Percentiles rank a stretch among this genome's conserved stretches.
phyloP scores from a whole-genome alignment of 2,113 vertebrate genomes.

The Burhinus oedicnemus region DNA sequence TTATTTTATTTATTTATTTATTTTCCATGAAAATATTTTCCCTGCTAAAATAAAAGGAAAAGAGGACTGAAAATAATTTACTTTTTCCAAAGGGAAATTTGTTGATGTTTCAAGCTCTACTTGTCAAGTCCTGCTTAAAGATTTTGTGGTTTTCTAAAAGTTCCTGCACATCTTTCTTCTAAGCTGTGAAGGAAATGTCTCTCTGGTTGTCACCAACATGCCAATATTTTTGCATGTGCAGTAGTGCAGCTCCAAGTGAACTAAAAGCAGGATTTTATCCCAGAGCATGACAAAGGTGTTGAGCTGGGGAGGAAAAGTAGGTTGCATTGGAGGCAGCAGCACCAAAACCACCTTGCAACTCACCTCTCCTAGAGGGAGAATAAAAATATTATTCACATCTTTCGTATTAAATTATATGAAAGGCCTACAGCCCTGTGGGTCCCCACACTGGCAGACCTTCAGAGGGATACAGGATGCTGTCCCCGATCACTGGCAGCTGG shows the following conservation, averaged over 20 bases:
- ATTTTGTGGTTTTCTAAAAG: not conserved
- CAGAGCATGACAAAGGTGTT: not conserved
- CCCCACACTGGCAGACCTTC: not conserved
- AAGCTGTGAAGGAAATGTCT: not conserved
- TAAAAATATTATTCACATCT: not conserved
- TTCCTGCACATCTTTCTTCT: not conserved
- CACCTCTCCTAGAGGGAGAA: not conserved
- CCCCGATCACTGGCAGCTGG: not conserved
- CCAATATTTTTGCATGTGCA: not conserved
- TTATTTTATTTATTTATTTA: not conserved
- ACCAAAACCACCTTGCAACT: not conserved
- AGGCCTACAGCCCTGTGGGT: not conserved
- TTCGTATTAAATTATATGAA: not conserved
- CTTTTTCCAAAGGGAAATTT: not conserved
- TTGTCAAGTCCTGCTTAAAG: not conserved
- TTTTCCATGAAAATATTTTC: not conserved
- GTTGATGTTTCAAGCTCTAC: not conserved
- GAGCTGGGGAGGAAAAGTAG: not conserved
- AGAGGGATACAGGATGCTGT: not conserved
- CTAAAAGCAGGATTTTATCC: not conserved
- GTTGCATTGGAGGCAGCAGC: not conserved
- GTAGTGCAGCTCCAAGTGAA: not conserved
- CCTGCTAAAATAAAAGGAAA: not conserved
- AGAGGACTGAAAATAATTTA: not conserved
- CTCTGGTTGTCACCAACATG: not conserved